Conservation (phyloP, 1,140 invertebrate species). For the Hormaphis cornu region DNA sequence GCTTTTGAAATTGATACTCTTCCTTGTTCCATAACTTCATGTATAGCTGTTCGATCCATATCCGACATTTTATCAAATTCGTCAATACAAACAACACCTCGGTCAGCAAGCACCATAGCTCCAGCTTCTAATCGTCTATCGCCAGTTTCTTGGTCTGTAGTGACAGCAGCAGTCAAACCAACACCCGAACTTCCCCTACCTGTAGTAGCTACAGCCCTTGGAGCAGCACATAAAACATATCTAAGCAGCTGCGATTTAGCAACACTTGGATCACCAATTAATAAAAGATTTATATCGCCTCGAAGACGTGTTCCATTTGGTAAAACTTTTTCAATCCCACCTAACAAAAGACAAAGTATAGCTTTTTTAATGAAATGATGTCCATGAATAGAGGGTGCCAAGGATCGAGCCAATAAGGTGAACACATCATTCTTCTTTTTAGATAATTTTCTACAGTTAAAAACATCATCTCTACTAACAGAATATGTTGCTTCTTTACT, state of each 20-base stretch:
- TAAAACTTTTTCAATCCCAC: conserved; percentile 90
- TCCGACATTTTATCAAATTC: conserved; percentile 99
- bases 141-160: conserved; percentile 88
- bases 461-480: conserved; percentile 80
- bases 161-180: conserved; percentile 96
- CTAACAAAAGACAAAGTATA: conserved; percentile 86
- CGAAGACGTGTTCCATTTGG: conserved; percentile 91
- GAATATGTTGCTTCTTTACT: conserved; percentile 76
- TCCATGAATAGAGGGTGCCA: conserved; percentile 97
- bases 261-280: conserved; percentile 98
- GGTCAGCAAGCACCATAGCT: conserved; percentile 97
- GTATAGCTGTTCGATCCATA: conserved; percentile 96
- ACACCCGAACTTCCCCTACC: conserved; percentile 89
- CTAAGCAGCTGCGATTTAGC: conserved; percentile 95
- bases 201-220: conserved; percentile 91
- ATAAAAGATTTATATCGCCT: conserved; percentile 94
- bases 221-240: conserved; percentile 89
- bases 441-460: conserved; percentile 79
- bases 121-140: conserved; percentile 87
- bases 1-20: conserved; percentile 97
- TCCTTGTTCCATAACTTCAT: conserved; percentile 95
- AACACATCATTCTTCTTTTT: conserved; percentile 71
- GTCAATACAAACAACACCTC: conserved; percentile 98
- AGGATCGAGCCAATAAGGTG: conserved; percentile 77
- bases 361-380: conserved; percentile 96